Evolutionary conservation across 2,888 invertebrate genomes (phyloP), one percentile per base, ranked within the genome.

Genomic region (Lottia gigantea): DNA sequence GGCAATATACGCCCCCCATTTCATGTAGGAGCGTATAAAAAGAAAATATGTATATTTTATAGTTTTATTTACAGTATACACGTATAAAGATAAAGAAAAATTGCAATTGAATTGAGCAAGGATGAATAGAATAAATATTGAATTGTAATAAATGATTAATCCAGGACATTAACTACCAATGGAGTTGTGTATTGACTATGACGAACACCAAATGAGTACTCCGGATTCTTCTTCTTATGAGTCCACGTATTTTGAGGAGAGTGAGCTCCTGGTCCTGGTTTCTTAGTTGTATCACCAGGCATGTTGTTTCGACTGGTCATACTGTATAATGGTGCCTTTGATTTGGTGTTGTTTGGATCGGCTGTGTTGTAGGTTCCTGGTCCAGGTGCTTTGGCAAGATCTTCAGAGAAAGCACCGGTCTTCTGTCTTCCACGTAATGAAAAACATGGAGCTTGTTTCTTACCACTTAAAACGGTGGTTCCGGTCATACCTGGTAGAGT

Each of bases 261-360:
- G 89, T 97, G 95, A 75, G 95, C 95, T 81, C 96, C 97, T 71
- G 97, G 97, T 78, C 97, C 97, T 40, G 95, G 95, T 87, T 94
- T 94, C 84, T 91, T 91, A 63, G 94, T 93, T 76, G 93, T 92
- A 88, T 95, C 95, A 15, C 92, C 91, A 0, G 95, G 95, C 76
- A 93, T 88, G 82, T 92, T 92, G 83, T 93, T 94, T 72, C 96
- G 92, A 64, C 93, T 93, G 68, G 95, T 94, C 87, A 98, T 95
- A 65, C 95, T 95, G 88, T 95, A 97, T 76, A 94, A 92, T 0
- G 97, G 97, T 26, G 95, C 91, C 76, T 89, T 89, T 61, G 82
- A 76, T 80, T 90, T 90, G 84, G 89, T 89, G 31, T 86, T 83
- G 74, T 92, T 91, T 64, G 92, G 92, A 80, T 92, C 91, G 45